Percentiles rank a stretch among this genome's conserved stretches.
phyloP scores from a whole-genome alignment of 2,797 vertebrate genomes.

The Phalloptychus januarius region DNA sequence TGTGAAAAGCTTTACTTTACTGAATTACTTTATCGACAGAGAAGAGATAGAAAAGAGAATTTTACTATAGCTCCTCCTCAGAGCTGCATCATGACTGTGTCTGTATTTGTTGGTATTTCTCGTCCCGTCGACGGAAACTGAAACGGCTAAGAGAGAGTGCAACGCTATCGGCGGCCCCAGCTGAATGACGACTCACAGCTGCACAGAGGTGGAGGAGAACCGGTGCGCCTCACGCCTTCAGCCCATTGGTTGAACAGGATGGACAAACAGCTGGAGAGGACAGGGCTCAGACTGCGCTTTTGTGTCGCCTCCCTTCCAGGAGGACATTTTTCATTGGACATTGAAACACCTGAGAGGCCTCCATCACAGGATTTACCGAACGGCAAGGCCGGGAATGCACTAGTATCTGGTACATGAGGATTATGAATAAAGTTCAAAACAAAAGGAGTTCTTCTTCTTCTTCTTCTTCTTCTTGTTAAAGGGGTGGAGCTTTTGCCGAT shows the following conservation, averaged over 20 bases:
- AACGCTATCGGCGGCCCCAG: conserved; percentile 54
- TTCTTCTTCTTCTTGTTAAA: conserved; percentile 10
- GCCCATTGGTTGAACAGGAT: conserved; percentile 34
- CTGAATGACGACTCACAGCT: conserved; percentile 31
- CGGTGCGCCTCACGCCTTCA: conserved; percentile 31
- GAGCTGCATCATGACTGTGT: conserved; percentile 74
- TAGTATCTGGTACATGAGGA: conserved; percentile 80
- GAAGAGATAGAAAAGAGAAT: conserved; percentile 67
- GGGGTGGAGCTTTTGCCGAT: neutral
- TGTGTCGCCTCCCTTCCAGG: conserved; percentile 46
- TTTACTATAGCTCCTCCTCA: conserved; percentile 46
- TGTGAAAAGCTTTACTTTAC: conserved; percentile 83
- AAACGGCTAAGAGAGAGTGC: conserved; percentile 53
- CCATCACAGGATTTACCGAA: conserved; percentile 73
- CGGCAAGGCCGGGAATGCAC: conserved; percentile 82
- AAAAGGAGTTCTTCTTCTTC: conserved; percentile 50
- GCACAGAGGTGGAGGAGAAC: conserved; percentile 38
- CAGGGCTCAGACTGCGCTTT: conserved; percentile 49
- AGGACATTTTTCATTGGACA: conserved; percentile 58
- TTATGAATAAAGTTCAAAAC: conserved; percentile 82
- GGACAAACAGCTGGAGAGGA: conserved; percentile 48
- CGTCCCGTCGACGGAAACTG: conserved; percentile 52
- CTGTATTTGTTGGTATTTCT: conserved; percentile 71
- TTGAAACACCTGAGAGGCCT: conserved; percentile 63
- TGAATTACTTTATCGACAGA: conserved; percentile 69